phyloP scores from a whole-genome alignment of 2,797 vertebrate species.

The Chrosomus eos region DNA sequence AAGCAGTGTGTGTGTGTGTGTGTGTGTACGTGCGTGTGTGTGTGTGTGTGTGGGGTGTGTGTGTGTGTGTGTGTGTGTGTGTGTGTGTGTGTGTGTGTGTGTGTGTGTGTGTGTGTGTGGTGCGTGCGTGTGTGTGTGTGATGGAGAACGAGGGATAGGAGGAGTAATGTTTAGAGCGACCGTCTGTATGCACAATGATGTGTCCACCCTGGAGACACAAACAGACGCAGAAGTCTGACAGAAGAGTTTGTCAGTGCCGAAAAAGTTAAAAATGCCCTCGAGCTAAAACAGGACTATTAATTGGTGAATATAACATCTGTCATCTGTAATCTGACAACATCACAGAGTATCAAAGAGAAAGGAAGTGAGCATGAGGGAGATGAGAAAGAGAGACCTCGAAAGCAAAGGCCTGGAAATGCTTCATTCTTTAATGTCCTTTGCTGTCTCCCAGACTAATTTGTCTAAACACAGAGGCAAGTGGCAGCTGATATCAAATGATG shows the following conservation, averaged over 20 bases:
- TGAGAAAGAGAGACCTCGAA: constrained; percentile 16
- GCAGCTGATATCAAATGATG: constrained; percentile 50
- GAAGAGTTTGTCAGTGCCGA: constrained; percentile 25
- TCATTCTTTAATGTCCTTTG: constrained; percentile 51
- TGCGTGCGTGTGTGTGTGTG: constrained; percentile 28
- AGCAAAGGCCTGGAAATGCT: constrained; percentile 34
- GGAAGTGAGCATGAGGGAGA: constrained; percentile 12
- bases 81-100: constrained; percentile 32
- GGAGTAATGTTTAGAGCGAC: constrained; percentile 41
- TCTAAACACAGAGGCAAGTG: constrained; percentile 47
- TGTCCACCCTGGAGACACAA: constrained; percentile 61
- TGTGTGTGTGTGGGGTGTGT: too few species aligned
- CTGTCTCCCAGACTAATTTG: constrained; percentile 50
- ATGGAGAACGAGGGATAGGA: constrained; percentile 17
- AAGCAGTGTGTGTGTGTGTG: constrained; percentile 42
- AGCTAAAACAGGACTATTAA: constrained; percentile 68
- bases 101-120: constrained; percentile 22
- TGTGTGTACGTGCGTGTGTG: too few species aligned
- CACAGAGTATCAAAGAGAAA: constrained; percentile 39
- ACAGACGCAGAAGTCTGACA: constrained; percentile 35
- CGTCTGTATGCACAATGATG: constrained; percentile 37
- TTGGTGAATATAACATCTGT: constrained; percentile 72
- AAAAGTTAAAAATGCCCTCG: constrained; percentile 50
- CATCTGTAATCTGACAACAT: constrained; percentile 56
- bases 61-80: constrained; percentile 20